These are phyloP conservation scores for Dermatemys mawii DNA, from an alignment of 2,113 vertebrate species.

Conservation along the genomic window DNA sequence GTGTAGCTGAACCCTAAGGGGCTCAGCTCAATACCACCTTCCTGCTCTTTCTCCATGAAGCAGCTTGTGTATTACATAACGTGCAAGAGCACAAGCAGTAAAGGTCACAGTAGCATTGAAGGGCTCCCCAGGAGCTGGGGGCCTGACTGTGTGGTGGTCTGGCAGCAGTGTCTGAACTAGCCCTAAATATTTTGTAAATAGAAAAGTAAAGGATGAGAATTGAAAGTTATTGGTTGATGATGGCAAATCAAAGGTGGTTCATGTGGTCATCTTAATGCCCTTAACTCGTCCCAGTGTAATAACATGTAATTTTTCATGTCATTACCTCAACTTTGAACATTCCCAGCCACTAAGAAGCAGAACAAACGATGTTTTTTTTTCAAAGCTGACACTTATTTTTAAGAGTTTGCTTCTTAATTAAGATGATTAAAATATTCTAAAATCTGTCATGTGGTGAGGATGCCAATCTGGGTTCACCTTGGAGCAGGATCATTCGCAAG, in stretches of 20 bases:
- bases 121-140: too few relatives aligned
- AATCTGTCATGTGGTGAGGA: neutral
- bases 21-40: neutral
- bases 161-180: neutral
- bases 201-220: neutral
- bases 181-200: neutral
- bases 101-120: neutral
- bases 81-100: neutral
- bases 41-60: neutral
- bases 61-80: neutral
- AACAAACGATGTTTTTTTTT: neutral
- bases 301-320: conserved; percentile 25
- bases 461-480: neutral
- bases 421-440: conserved; percentile 1
- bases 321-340: neutral
- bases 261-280: neutral
- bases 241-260: neutral
- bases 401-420: neutral
- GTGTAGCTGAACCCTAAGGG: neutral
- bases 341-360: conserved; percentile 5
- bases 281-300: too few relatives aligned
- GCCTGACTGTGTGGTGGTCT: neutral
- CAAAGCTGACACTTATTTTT: neutral
- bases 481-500: neutral
- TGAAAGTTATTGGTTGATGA: neutral